These are phyloP conservation scores for Apogon hyalosoma DNA, from an alignment of 2,797 vertebrate species.

Conservation along the genomic window DNA sequence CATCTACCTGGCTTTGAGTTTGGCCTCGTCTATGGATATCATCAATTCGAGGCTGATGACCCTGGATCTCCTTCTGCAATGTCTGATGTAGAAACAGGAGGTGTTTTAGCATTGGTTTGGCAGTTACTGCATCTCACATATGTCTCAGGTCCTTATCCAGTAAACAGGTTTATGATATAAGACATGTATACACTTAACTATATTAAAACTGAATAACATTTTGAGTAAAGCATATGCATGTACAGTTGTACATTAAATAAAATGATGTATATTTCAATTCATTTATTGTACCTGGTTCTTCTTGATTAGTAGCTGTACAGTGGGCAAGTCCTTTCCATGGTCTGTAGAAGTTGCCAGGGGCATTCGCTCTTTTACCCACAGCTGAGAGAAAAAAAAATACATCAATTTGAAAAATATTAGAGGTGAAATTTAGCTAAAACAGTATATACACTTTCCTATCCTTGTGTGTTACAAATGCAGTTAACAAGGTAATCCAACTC, in stretches of 20 bases:
- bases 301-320: slow-evolving; percentile 94
- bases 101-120: not conserved
- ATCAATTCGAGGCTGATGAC: slow-evolving; percentile 92
- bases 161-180: not conserved
- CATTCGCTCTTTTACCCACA: slow-evolving; percentile 94
- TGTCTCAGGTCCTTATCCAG: not conserved
- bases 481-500: slow-evolving; percentile 62
- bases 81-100: slow-evolving; percentile 82
- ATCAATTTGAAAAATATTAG: slow-evolving; percentile 22
- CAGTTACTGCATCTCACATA: not conserved
- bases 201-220: slow-evolving; percentile 4
- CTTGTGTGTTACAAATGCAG: not conserved
- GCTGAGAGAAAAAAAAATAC: slow-evolving; percentile 70
- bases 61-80: slow-evolving; percentile 95
- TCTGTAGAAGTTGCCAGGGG: slow-evolving; percentile 91
- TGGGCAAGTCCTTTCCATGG: slow-evolving; percentile 93
- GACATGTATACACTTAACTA: not conserved
- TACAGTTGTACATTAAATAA: not conserved
- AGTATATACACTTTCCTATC: not conserved
- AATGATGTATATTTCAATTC: not conserved
- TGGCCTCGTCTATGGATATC: slow-evolving; percentile 87
- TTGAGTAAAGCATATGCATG: not conserved
- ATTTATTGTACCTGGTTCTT: slow-evolving; percentile 90
- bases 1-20: slow-evolving; percentile 77
- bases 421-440: not conserved